Evolutionary conservation across 2,797 vertebrate species (phyloP).

Genomic region (Micromesistius poutassou): DNA sequence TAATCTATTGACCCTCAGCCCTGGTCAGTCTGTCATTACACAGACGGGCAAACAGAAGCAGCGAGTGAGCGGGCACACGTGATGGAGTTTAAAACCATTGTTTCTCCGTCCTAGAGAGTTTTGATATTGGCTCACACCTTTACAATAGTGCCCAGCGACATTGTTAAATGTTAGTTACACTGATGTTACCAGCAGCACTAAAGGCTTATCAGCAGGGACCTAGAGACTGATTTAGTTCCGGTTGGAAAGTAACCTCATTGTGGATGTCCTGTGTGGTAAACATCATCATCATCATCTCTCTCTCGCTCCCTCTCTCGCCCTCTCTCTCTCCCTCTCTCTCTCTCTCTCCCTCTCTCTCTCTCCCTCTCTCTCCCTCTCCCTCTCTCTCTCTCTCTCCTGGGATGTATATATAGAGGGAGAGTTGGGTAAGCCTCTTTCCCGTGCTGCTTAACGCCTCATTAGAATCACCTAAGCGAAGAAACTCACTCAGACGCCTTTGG

Average conservation of each 20-base stretch:
- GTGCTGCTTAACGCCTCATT: constrained; percentile 25
- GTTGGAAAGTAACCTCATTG: constrained; percentile 26
- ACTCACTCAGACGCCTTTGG: neutral
- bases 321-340: constrained; percentile 6
- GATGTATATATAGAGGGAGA: constrained; percentile 16
- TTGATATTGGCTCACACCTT: neutral
- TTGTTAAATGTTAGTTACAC: neutral
- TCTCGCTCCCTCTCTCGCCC: neutral
- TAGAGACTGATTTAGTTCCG: constrained; percentile 45
- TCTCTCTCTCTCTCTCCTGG: constrained; percentile 6
- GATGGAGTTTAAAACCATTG: neutral
- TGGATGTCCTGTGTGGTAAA: constrained; percentile 33
- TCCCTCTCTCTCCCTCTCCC: neutral
- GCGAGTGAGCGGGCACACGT: neutral
- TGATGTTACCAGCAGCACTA: neutral
- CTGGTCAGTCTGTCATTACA: neutral
- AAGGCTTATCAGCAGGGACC: constrained; percentile 43
- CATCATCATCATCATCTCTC: neutral
- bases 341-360: constrained; percentile 5
- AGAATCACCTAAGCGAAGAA: constrained; percentile 36
- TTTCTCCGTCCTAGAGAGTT: neutral
- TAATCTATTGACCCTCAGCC: neutral
- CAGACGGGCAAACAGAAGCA: neutral
- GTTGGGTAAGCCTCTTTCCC: constrained; percentile 54
- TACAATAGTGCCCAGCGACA: neutral